A percentile compares a stretch with the other conserved stretches of the same genome.
These are phyloP conservation scores for Varanus komodoensis DNA, from an alignment of 2,113 vertebrate species.

Conservation along the genomic window DNA sequence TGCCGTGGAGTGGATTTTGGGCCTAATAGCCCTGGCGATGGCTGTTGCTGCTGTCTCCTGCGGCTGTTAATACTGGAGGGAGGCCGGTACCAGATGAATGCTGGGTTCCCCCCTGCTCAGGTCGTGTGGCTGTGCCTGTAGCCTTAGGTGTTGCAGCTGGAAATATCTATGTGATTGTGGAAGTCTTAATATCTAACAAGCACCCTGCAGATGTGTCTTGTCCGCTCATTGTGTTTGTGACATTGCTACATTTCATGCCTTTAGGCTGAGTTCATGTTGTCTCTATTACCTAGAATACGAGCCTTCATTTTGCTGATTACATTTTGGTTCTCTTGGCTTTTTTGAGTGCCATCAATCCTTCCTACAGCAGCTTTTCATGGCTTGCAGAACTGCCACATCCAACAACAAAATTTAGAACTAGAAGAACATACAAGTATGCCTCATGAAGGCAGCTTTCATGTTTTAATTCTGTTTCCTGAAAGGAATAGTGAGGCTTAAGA, in stretches of 20 bases:
- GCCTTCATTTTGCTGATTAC: constrained; percentile 14
- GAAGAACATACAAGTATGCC: not conserved
- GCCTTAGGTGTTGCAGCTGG: constrained; percentile 47
- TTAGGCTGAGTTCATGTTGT: not conserved
- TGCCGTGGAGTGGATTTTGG: not conserved
- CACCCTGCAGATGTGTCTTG: constrained; percentile 1
- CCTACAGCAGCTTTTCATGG: too few relatives aligned
- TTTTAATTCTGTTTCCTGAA: not conserved
- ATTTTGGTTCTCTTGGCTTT: not conserved
- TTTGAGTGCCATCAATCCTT: not conserved
- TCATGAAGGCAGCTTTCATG: not conserved
- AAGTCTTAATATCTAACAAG: constrained; percentile 9
- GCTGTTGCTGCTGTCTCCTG: not conserved
- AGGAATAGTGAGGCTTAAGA: not conserved
- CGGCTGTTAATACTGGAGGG: not conserved
- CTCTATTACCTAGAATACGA: not conserved
- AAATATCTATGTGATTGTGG: not conserved
- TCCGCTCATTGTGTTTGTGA: not conserved
- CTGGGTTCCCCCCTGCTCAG: not conserved
- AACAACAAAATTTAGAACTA: not conserved
- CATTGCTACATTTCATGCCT: constrained; percentile 1
- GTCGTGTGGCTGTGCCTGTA: not conserved
- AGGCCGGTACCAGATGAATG: not conserved
- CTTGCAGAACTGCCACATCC: too few relatives aligned
- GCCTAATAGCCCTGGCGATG: not conserved